Percentiles rank a stretch among this genome's conserved stretches.
Conservation (phyloP, 2,113 vertebrate species). For the Forbesichthys papilliferus region DNA sequence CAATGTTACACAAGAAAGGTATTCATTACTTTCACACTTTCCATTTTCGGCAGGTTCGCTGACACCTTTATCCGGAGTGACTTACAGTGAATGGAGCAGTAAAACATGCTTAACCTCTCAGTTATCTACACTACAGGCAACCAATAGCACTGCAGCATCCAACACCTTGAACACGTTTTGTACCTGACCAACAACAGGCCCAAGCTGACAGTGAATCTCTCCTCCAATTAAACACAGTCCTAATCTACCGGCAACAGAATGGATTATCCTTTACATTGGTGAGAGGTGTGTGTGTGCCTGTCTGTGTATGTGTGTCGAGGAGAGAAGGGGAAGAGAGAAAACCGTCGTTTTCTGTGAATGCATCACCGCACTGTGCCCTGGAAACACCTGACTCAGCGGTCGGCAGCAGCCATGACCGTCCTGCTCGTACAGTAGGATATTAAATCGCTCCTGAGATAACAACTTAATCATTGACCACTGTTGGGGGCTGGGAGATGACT, state of each 20-base stretch:
- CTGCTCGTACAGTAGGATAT: conserved; percentile 75
- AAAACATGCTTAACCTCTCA: no score
- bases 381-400: conserved; percentile 94
- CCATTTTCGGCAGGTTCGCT: background rate
- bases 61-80: background rate
- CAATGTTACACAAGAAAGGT: background rate
- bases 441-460: conserved; percentile 95
- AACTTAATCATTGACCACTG: conserved; percentile 94
- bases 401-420: conserved; percentile 17
- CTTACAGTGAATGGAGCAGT: background rate
- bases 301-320: background rate
- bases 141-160: no score
- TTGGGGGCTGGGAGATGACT: no score
- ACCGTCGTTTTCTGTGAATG: conserved; percentile 89
- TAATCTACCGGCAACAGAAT: conserved; percentile 82
- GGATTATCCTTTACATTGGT: conserved; percentile 83
- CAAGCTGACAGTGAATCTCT: conserved; percentile 62
- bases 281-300: conserved; percentile 58
- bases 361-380: conserved; percentile 72
- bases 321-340: conserved; percentile 27
- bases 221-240: conserved; percentile 83
- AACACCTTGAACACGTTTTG: background rate
- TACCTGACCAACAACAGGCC: background rate
- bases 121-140: no score
- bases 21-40: background rate